phyloP scores from a whole-genome alignment of 2,113 vertebrate species.

The Drymodes brunneopygia region DNA sequence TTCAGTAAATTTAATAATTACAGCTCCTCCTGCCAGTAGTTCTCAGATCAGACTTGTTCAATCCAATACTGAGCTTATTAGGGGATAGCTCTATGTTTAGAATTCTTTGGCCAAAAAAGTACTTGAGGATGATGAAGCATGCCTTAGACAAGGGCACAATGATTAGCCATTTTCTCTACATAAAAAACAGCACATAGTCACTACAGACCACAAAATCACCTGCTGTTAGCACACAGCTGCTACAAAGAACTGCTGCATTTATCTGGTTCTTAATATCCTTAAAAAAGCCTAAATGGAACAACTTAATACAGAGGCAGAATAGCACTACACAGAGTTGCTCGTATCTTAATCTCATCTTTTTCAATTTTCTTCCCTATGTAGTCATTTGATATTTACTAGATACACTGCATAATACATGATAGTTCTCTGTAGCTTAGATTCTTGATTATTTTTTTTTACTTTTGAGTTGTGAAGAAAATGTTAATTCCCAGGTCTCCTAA shows the following conservation, averaged over 20 bases:
- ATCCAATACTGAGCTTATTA: constrained; percentile 80
- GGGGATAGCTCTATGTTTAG: constrained; percentile 77
- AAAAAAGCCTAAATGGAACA: constrained; percentile 70
- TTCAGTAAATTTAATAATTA: constrained; percentile 83
- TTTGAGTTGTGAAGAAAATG: background rate
- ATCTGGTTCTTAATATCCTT: constrained; percentile 71
- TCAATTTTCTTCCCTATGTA: constrained; percentile 53
- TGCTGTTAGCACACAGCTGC: constrained; percentile 74
- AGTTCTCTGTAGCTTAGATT: background rate
- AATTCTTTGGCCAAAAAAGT: constrained; percentile 78
- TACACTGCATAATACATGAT: background rate
- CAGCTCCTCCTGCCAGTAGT: constrained; percentile 76
- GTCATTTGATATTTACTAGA: constrained; percentile 26
- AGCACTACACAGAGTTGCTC: constrained; percentile 61
- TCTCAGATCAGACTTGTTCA: constrained; percentile 79
- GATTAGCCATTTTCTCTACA: constrained; percentile 78
- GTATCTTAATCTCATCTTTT: constrained; percentile 64
- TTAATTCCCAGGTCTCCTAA: background rate
- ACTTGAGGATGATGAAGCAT: constrained; percentile 79
- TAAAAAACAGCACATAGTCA: constrained; percentile 75
- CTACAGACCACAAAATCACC: constrained; percentile 72
- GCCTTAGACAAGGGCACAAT: constrained; percentile 76
- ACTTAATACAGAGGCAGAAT: constrained; percentile 66
- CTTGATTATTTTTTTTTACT: background rate
- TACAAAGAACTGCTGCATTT: constrained; percentile 74